Evolutionary conservation across 2,888 invertebrate species (phyloP).

Genomic region (Rotaria magnacalcarata): DNA sequence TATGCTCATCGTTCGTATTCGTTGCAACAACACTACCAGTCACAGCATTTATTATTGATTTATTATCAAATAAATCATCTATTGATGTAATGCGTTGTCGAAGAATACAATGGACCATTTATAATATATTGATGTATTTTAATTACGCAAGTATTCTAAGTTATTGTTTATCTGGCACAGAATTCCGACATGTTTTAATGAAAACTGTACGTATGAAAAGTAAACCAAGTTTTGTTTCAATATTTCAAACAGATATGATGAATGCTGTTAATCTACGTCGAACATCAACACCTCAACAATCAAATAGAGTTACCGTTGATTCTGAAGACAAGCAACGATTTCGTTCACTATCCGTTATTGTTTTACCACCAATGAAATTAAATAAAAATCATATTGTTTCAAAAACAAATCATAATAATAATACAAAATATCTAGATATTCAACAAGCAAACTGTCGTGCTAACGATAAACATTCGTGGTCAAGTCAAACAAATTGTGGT

Average conservation of each 20-base stretch:
- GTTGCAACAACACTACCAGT: slow-evolving; percentile 30
- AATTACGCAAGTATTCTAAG: slow-evolving; percentile 51
- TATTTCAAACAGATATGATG: background rate
- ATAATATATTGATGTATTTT: slow-evolving; percentile 52
- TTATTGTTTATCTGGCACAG: slow-evolving; percentile 52
- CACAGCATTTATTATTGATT: slow-evolving; percentile 29
- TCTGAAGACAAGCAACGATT: background rate
- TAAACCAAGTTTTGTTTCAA: background rate
- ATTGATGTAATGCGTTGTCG: slow-evolving; percentile 2
- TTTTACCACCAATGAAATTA: background rate
- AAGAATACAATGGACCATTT: slow-evolving; percentile 49
- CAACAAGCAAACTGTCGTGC: background rate
- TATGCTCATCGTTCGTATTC: slow-evolving; percentile 27
- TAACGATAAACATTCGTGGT: background rate
- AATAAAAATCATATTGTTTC: background rate
- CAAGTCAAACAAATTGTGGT: slow-evolving; percentile 17
- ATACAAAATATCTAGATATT: background rate
- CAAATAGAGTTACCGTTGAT: background rate
- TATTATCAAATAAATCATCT: background rate
- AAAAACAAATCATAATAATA: background rate
- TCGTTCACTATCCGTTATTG: background rate
- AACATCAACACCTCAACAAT: slow-evolving; percentile 21
- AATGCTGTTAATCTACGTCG: background rate
- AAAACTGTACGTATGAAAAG: background rate
- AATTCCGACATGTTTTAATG: slow-evolving; percentile 50